Percentiles rank a stretch among this genome's conserved stretches.
phyloP scores from a whole-genome alignment of 1,140 invertebrate genomes.

The Eupristina koningsbergeri region DNA sequence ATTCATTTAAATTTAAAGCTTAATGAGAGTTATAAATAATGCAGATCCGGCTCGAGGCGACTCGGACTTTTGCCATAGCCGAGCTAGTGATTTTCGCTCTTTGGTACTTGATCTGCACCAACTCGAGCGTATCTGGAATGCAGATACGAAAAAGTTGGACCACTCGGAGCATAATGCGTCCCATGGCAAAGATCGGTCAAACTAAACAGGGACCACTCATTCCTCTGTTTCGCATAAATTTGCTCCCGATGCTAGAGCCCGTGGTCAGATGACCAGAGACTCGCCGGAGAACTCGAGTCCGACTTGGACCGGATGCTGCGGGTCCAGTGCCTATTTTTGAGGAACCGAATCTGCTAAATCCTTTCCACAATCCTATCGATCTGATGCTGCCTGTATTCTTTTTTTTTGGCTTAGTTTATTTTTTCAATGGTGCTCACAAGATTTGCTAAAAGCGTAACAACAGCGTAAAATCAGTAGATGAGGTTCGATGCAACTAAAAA shows the following conservation, averaged over 20 bases:
- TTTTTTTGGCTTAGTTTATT: too few species aligned
- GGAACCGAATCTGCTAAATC: too few species aligned
- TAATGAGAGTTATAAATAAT: conserved; percentile 49
- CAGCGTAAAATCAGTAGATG: too few species aligned
- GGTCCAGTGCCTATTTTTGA: too few species aligned
- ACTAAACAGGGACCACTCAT: conserved; percentile 22
- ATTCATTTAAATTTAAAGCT: conserved; percentile 39
- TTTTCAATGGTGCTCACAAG: too few species aligned
- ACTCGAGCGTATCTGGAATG: conserved; percentile 33
- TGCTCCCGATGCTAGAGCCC: background rate
- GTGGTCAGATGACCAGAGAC: background rate
- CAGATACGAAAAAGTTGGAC: conserved; percentile 26
- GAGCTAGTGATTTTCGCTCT: background rate
- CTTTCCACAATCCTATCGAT: too few species aligned
- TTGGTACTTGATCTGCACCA: background rate
- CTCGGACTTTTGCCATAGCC: background rate
- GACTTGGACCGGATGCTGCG: background rate
- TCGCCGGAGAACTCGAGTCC: too few species aligned
- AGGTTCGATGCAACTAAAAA: too few species aligned
- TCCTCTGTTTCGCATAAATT: conserved; percentile 17
- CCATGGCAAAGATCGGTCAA: conserved; percentile 29
- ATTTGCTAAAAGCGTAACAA: too few species aligned
- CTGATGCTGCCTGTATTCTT: too few species aligned
- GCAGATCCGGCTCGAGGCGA: background rate
- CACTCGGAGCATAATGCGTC: background rate